Evolutionary conservation across 2,113 vertebrate genomes (phyloP).

Genomic region (Sylvilagus bachmani): DNA sequence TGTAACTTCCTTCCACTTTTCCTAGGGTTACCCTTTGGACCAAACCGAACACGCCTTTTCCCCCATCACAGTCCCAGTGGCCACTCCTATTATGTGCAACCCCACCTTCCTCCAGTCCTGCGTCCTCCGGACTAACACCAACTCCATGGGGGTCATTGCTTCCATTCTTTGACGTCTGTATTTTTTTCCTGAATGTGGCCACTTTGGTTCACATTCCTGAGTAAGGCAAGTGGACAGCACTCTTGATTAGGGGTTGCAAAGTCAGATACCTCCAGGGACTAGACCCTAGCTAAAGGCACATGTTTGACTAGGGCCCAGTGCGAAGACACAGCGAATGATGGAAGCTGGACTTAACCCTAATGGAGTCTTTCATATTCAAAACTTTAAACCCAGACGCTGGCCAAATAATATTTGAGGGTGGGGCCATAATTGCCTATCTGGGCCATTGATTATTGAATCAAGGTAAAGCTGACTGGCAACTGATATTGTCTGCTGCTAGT

Average conservation of each 20-base stretch:
- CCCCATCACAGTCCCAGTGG: not conserved
- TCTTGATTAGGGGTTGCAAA: constrained; percentile 4
- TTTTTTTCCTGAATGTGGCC: constrained; percentile 39
- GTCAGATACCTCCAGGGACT: not conserved
- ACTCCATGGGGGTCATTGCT: not conserved
- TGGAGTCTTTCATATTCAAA: not conserved
- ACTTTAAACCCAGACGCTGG: not conserved
- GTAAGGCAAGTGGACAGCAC: not conserved
- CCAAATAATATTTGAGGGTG: not conserved
- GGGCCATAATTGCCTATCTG: not conserved
- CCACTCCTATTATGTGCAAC: not conserved
- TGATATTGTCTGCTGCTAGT: not conserved
- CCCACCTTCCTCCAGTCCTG: not conserved
- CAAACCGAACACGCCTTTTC: not conserved
- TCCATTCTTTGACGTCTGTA: not conserved
- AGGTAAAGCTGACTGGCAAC: not conserved
- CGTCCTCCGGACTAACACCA: not conserved
- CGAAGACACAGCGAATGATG: not conserved
- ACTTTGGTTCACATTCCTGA: constrained; percentile 2
- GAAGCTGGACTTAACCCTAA: not conserved
- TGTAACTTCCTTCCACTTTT: not conserved
- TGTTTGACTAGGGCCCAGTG: not conserved
- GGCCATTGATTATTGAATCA: not conserved
- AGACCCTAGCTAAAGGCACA: not conserved
- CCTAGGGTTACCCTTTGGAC: not conserved